Conservation (phyloP, 92 coral and sea anemone species). For the Palythoa caribaeorum region DNA sequence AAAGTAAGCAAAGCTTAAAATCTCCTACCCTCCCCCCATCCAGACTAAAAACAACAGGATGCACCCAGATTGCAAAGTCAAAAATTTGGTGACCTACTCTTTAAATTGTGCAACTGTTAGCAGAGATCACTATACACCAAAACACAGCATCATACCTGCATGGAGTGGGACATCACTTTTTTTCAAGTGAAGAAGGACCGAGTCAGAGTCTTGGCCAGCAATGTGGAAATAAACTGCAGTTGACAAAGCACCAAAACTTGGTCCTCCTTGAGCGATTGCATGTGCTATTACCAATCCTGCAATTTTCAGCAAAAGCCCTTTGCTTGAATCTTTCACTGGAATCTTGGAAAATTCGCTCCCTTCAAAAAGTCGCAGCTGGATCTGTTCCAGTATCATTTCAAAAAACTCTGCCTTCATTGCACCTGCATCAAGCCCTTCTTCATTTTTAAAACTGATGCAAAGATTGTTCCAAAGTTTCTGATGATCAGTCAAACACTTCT, state of each 20-base stretch:
- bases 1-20: not conserved
- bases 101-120: not conserved
- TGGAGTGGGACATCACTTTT: constrained; percentile 62
- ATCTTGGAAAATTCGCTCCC: constrained; percentile 49
- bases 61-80: not conserved
- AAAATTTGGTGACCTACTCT: not conserved
- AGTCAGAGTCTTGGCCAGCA: constrained; percentile 57
- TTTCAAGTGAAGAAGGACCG: constrained; percentile 54
- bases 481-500: constrained; percentile 56
- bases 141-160: constrained; percentile 47
- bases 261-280: constrained; percentile 54
- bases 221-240: constrained; percentile 65
- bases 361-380: constrained; percentile 65
- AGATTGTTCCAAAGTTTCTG: constrained; percentile 52
- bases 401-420: constrained; percentile 66
- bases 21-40: not conserved
- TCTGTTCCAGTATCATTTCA: constrained; percentile 60
- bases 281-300: constrained; percentile 64
- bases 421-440: constrained; percentile 77
- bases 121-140: not conserved
- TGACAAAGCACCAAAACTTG: constrained; percentile 58
- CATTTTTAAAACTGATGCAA: constrained; percentile 60
- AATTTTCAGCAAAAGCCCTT: constrained; percentile 61
- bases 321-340: constrained; percentile 67
- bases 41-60: not conserved